These are phyloP conservation scores for Drosophila subobscura DNA, from an alignment of 1,140 invertebrate genomes.

Conservation along the genomic window DNA sequence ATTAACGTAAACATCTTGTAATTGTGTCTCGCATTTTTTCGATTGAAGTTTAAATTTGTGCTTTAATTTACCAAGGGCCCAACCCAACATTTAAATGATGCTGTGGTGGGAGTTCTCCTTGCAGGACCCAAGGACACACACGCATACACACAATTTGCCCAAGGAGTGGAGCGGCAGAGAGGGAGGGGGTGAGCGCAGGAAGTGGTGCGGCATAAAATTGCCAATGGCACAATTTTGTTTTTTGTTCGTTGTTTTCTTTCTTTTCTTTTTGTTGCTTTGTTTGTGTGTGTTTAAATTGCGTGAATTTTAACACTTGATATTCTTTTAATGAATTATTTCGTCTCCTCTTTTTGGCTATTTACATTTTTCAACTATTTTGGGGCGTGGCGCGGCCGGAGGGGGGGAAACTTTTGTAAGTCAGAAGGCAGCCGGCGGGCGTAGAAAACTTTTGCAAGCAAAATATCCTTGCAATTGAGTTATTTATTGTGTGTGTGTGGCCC, in stretches of 20 bases:
- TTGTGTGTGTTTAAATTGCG: constrained; percentile 58
- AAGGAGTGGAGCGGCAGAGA: neutral
- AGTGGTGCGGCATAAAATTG: constrained; percentile 26
- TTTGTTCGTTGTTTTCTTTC: constrained; percentile 25
- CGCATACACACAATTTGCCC: neutral
- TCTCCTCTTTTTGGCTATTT: constrained; percentile 59
- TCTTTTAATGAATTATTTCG: constrained; percentile 79
- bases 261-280: constrained; percentile 2
- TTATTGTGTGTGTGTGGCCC: constrained; percentile 60
- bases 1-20: constrained; percentile 1
- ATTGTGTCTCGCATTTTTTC: constrained; percentile 12
- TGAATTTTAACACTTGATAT: constrained; percentile 82
- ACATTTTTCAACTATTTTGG: constrained; percentile 76
- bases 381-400: constrained; percentile 45
- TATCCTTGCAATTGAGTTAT: constrained; percentile 80
- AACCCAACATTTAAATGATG: constrained; percentile 15
- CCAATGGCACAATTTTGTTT: constrained; percentile 70
- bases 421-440: constrained; percentile 41
- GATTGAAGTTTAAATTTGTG: constrained; percentile 29
- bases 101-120: constrained; percentile 18
- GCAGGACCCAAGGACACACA: constrained; percentile 1
- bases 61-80: constrained; percentile 28
- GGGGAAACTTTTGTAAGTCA: constrained; percentile 58
- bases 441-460: constrained; percentile 76
- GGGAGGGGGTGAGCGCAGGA: neutral